Evolutionary conservation across 2,113 vertebrate genomes (phyloP).

Genomic region (Andinoacara biseriatus): DNA sequence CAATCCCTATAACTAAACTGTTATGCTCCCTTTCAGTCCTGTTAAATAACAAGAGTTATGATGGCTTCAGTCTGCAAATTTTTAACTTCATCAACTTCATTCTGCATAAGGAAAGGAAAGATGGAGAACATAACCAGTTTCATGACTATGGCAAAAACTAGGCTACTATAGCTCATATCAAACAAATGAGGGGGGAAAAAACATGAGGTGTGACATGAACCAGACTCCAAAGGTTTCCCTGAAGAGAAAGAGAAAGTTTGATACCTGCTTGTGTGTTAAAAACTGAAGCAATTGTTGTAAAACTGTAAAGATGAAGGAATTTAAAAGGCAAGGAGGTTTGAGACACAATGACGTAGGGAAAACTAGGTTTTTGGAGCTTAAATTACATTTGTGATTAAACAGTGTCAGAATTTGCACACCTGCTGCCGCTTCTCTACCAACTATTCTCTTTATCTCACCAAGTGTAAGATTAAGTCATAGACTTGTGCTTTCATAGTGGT

Average conservation of each 20-base stretch:
- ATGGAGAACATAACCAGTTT: not conserved
- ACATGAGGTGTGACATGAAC: not conserved
- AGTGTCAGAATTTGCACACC: not conserved
- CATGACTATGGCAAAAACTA: not conserved
- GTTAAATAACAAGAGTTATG: not conserved
- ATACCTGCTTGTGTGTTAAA: not conserved
- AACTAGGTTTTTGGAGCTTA: not conserved
- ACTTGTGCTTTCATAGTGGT: not conserved
- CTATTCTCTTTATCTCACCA: not conserved
- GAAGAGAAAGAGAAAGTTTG: not conserved
- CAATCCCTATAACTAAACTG: not conserved
- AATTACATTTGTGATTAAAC: not conserved
- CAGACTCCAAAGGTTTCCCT: not conserved
- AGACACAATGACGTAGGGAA: not conserved
- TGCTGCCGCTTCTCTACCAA: not conserved
- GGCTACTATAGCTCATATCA: not conserved
- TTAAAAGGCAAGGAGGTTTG: not conserved
- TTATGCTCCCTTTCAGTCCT: not conserved
- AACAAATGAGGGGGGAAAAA: no score
- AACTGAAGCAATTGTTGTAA: not conserved
- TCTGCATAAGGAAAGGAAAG: not conserved
- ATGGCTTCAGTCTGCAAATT: not conserved
- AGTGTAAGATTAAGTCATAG: not conserved
- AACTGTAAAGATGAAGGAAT: no score
- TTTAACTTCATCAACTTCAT: not conserved